A percentile compares a stretch with the other conserved stretches of the same genome.
phyloP scores from a whole-genome alignment of 1,140 invertebrate genomes.

The Stenopsyche tienmushanensis region DNA sequence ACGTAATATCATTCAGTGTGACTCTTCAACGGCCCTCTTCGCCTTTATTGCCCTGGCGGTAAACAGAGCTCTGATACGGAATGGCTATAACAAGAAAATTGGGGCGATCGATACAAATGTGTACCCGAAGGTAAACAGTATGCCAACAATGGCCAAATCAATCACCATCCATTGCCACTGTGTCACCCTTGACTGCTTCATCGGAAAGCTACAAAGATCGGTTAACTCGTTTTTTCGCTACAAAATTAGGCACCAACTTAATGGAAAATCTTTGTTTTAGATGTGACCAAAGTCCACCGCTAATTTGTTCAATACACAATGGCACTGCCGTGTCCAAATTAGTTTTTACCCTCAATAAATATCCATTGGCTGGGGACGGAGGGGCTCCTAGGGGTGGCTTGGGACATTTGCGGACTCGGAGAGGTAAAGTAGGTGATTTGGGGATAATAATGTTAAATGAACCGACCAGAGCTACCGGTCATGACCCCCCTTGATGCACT shows the following conservation, averaged over 20 bases:
- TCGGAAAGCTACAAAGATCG: too few relatives aligned
- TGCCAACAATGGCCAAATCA: too few relatives aligned
- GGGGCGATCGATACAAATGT: too few relatives aligned
- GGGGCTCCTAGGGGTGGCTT: neutral
- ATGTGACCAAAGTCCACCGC: neutral
- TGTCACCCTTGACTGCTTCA: too few relatives aligned
- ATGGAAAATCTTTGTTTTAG: constrained; percentile 21
- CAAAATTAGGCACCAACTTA: too few relatives aligned
- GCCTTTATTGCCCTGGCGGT: neutral
- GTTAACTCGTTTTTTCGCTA: too few relatives aligned
- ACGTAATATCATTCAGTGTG: neutral
- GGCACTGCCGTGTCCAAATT: neutral
- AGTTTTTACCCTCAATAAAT: constrained; percentile 22
- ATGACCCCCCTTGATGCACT: constrained; percentile 5
- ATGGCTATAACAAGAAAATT: too few relatives aligned
- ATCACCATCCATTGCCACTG: too few relatives aligned
- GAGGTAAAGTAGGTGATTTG: neutral
- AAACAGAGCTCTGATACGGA: neutral
- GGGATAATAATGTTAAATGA: constrained; percentile 28
- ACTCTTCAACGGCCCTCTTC: neutral
- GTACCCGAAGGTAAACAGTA: too few relatives aligned
- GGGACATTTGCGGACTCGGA: neutral
- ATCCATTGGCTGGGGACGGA: constrained; percentile 11
- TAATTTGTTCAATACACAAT: constrained; percentile 23
- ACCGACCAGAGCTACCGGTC: constrained; percentile 3